Base-by-base conservation (phyloP, 2,113 vertebrate genomes). In the Megaleporinus macrocephalus region DNA sequence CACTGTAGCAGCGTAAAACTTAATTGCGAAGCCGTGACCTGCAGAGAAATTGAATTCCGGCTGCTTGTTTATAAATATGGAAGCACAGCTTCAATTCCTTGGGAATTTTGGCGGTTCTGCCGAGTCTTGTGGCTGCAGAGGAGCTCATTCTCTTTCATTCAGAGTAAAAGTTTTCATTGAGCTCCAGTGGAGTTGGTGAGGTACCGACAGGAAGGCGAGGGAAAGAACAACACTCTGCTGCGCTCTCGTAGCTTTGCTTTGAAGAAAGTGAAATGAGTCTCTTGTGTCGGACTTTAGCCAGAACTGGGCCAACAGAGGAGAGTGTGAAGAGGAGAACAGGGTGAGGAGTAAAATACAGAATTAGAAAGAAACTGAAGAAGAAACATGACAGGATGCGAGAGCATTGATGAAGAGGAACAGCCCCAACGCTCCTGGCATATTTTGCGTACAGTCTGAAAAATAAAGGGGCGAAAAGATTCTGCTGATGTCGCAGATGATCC, bases 31-130 rank as follows among this genome's bases (percentile, higher is more conserved):
- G 76, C 47, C 76, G 70, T 65, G 70, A 78, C 79, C 47, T 24
- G 57, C 26, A 49, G 63, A 82, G 74, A 86, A 82, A 79, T 33
- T 79, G 66, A 78, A 76, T 79, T 72, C 41, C 44, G 61, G 82
- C 55, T 71, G 71, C 82, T 71, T 71, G 71, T 87, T 79, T 82
- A 79, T 75, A 84, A 79, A 87, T 76, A 78, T 86, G 68, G 59
- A 84, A 78, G 66, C 66, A 29, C 44, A 85, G 73, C 55, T 65
- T 29, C 73, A 11, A 14, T 53, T 76, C 47, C 33, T 24, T 30
- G 15, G 71, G 65, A 81, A 75, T 59, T n/a, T 26, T 24, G 51
- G 20, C 16, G 12, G 57, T 72, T 73, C 53, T 33, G 51, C 79
- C 36, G 77, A 55, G 71, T 16, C 27, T 69, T 30, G 5, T 41